Conservation (phyloP, 2,797 vertebrate genomes). For the Salmo trutta region DNA sequence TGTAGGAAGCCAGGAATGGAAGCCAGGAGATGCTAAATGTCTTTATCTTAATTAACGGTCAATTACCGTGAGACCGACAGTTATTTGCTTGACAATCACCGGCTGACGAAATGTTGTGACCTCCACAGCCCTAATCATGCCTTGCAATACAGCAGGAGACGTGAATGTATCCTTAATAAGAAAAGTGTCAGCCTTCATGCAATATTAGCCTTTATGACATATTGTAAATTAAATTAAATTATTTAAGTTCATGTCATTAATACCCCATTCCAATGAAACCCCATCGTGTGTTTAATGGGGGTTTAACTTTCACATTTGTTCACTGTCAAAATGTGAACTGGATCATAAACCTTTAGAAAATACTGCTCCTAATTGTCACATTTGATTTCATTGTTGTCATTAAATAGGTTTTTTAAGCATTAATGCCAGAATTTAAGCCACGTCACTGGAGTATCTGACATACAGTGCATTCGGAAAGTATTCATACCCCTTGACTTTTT, state of each 20-base stretch:
- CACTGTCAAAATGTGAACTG: constrained; percentile 53
- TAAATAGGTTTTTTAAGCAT: constrained; percentile 11
- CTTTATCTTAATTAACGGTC: too few relatives aligned
- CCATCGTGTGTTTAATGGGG: constrained; percentile 42
- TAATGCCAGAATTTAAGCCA: neutral
- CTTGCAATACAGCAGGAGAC: constrained; percentile 6
- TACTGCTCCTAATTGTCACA: constrained; percentile 6
- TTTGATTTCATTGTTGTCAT: constrained; percentile 8
- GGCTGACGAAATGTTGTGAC: too few relatives aligned
- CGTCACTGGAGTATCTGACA: too few relatives aligned
- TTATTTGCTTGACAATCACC: too few relatives aligned
- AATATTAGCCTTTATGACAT: constrained; percentile 51
- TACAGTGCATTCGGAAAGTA: too few relatives aligned
- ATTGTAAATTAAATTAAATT: constrained; percentile 56
- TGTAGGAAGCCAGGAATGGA: too few relatives aligned
- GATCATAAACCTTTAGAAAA: constrained; percentile 27
- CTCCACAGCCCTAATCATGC: neutral
- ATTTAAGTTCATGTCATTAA: constrained; percentile 51
- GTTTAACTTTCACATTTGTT: constrained; percentile 57
- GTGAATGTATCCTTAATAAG: constrained; percentile 9
- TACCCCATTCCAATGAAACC: constrained; percentile 47
- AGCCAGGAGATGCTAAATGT: too few relatives aligned
- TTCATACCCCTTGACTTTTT: too few relatives aligned
- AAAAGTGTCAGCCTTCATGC: constrained; percentile 36
- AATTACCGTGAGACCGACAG: too few relatives aligned